These are phyloP conservation scores for Epicampocera succincta DNA, from an alignment of 2,888 invertebrate genomes.

Conservation along the genomic window DNA sequence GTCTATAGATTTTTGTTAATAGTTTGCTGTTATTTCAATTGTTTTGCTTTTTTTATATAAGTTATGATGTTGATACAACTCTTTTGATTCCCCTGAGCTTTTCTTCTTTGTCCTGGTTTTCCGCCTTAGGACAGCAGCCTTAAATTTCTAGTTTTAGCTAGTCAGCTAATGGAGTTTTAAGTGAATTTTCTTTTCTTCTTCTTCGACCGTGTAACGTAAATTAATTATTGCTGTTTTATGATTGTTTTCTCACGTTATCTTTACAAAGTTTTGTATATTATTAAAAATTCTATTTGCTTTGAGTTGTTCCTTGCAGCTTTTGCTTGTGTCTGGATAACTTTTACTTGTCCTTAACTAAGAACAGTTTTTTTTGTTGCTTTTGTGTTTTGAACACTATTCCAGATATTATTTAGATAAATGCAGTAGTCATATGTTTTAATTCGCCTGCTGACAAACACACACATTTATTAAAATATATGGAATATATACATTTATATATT, in stretches of 20 bases:
- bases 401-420: slow-evolving; percentile 14
- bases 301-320: slow-evolving; percentile 14
- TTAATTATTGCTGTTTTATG: slow-evolving; percentile 49
- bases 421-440: slow-evolving; percentile 20
- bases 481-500: slow-evolving; percentile 62
- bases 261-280: slow-evolving; percentile 28
- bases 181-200: background rate
- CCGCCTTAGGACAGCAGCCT: slow-evolving; percentile 56
- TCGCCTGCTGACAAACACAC: slow-evolving; percentile 52
- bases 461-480: slow-evolving; percentile 60
- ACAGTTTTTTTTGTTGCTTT: slow-evolving; percentile 15
- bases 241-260: slow-evolving; percentile 46
- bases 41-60: background rate
- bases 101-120: slow-evolving; percentile 55
- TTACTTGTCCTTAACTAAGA: slow-evolving; percentile 12
- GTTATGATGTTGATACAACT: slow-evolving; percentile 57
- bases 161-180: slow-evolving; percentile 50
- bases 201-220: slow-evolving; percentile 3
- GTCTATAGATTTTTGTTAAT: slow-evolving; percentile 43
- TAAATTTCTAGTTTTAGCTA: slow-evolving; percentile 45
- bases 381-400: slow-evolving; percentile 31
- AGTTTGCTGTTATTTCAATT: slow-evolving; percentile 24
- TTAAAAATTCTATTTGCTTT: slow-evolving; percentile 32
- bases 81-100: slow-evolving; percentile 66
- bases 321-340: background rate